Percentiles rank a stretch among this genome's conserved stretches.
Conservation (phyloP, 2,888 invertebrate genomes). For the Spialia ferax region DNA sequence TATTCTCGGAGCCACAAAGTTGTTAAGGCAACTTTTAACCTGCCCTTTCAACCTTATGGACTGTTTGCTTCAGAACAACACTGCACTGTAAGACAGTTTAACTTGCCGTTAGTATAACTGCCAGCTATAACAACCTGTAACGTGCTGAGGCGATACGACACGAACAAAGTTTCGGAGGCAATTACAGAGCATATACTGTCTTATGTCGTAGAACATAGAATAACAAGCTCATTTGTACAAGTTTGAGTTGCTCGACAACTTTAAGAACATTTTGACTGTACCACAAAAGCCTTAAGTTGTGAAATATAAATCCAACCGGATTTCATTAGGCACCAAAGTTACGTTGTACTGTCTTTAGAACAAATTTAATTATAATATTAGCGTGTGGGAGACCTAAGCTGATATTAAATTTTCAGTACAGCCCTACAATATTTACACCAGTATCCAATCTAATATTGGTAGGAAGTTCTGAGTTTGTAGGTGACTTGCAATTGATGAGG, state of each 20-base stretch:
- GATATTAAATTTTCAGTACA: too few species aligned
- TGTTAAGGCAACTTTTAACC: slow-evolving; percentile 1
- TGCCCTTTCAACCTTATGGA: slow-evolving; percentile 2
- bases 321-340: background rate
- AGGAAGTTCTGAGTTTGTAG: too few species aligned
- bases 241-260: slow-evolving; percentile 21
- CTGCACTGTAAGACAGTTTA: slow-evolving; percentile 6
- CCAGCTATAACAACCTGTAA: slow-evolving; percentile 23
- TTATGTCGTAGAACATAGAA: slow-evolving; percentile 25
- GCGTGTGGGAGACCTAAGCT: too few species aligned
- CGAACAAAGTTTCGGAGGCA: slow-evolving; percentile 28
- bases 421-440: too few species aligned
- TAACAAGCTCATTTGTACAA: slow-evolving; percentile 34
- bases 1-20: background rate
- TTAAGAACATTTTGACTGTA: background rate
- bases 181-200: slow-evolving; percentile 30
- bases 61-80: background rate
- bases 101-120: slow-evolving; percentile 15
- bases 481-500: too few species aligned
- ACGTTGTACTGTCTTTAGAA: too few species aligned
- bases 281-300: slow-evolving; percentile 1
- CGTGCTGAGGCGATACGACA: background rate
- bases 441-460: too few species aligned
- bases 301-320: background rate
- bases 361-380: too few species aligned